A percentile compares a stretch with the other conserved stretches of the same genome.
phyloP scores from a whole-genome alignment of 1,140 invertebrate species.

The Orchesella cincta region DNA sequence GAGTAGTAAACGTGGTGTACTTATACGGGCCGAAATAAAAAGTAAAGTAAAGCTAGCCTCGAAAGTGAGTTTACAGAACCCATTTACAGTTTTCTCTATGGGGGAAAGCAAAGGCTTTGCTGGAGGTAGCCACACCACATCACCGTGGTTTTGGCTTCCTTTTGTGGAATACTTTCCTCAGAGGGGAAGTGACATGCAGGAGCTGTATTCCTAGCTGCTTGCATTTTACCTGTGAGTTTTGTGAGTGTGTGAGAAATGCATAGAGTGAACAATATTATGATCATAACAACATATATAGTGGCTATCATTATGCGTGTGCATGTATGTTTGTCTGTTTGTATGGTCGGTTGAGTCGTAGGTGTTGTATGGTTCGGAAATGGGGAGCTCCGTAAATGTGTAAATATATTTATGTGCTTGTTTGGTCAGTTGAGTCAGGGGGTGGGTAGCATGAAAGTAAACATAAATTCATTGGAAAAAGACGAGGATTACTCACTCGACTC shows the following conservation, averaged over 20 bases:
- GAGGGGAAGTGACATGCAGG: neutral
- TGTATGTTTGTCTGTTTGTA: neutral
- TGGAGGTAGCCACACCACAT: too few relatives aligned
- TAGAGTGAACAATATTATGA: neutral
- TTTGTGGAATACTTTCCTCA: neutral
- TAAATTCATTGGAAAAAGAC: conserved; percentile 24
- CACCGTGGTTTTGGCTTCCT: conserved; percentile 8
- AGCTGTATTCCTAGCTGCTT: neutral
- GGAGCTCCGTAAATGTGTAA: neutral
- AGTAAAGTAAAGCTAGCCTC: neutral
- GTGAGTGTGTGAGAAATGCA: neutral
- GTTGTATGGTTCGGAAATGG: neutral
- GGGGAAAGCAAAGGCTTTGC: neutral
- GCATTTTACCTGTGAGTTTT: conserved; percentile 1
- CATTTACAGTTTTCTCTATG: neutral
- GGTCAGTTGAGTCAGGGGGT: neutral
- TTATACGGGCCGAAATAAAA: conserved; percentile 19
- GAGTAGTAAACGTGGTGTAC: too few relatives aligned
- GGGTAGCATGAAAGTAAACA: conserved; percentile 9
- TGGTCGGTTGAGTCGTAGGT: neutral
- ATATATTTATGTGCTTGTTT: conserved; percentile 4
- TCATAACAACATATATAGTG: neutral
- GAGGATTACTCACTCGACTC: conserved; percentile 20
- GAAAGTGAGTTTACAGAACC: neutral
- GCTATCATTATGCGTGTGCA: too few relatives aligned